phyloP scores from a whole-genome alignment of 2,888 invertebrate genomes.

The Onchidella celtica region DNA sequence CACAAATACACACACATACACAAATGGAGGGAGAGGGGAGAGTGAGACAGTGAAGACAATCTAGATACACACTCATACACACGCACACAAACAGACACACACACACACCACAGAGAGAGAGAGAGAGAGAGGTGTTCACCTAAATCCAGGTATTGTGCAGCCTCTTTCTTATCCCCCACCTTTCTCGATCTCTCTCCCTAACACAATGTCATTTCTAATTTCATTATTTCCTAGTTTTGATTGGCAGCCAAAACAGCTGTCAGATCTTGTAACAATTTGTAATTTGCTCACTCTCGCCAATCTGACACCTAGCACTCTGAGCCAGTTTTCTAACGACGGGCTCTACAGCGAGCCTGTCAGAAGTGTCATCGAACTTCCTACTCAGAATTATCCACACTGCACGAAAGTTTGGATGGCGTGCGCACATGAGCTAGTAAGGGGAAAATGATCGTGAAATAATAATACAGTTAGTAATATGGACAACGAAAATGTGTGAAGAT shows the following conservation, averaged over 20 bases:
- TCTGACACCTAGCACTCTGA: background rate
- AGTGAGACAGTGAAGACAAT: background rate
- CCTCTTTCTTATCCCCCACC: slow-evolving; percentile 1
- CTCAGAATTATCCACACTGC: no score
- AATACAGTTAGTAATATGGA: no score
- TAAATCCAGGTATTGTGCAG: no score
- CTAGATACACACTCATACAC: background rate
- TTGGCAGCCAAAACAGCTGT: background rate
- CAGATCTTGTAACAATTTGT: background rate
- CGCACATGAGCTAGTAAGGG: no score
- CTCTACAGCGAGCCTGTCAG: background rate
- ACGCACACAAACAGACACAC: background rate
- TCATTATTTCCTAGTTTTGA: background rate
- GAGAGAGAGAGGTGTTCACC: no score
- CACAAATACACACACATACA: background rate
- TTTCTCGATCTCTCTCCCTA: slow-evolving; percentile 29
- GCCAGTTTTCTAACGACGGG: background rate
- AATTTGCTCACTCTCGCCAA: background rate
- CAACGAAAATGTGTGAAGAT: no score
- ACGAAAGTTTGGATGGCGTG: no score
- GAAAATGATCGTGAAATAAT: no score
- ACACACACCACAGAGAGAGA: background rate
- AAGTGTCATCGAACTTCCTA: background rate
- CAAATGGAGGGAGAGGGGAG: background rate
- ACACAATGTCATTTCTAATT: background rate